Evolutionary conservation across 2,888 invertebrate species (phyloP).

Genomic region (Eristalinus sepulchralis): DNA sequence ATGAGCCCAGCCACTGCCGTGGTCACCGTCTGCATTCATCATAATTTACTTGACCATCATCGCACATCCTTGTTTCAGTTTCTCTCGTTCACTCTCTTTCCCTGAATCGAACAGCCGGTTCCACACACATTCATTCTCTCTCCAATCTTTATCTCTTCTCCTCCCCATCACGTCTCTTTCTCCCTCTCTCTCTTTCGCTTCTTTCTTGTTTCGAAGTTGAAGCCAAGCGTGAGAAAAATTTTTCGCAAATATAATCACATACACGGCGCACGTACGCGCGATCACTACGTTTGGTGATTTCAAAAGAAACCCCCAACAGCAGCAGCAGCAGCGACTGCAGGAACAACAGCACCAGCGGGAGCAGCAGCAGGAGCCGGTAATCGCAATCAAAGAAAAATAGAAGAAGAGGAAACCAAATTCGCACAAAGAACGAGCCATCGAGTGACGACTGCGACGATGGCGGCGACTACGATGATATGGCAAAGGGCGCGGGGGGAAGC

Average conservation of each 20-base stretch:
- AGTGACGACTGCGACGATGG: neutral
- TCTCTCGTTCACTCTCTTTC: slow-evolving; percentile 3
- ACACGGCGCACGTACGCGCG: slow-evolving; percentile 71
- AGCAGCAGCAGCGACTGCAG: slow-evolving; percentile 4
- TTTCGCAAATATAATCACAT: slow-evolving; percentile 71
- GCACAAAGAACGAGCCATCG: slow-evolving; percentile 35
- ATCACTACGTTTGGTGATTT: slow-evolving; percentile 69
- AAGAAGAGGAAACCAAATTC: slow-evolving; percentile 8
- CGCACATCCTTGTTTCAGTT: slow-evolving; percentile 30
- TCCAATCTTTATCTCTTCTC: neutral
- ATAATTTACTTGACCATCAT: slow-evolving; percentile 57
- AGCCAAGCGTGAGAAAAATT: slow-evolving; percentile 70
- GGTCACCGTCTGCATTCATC: slow-evolving; percentile 47
- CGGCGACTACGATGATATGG: neutral
- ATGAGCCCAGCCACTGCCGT: slow-evolving; percentile 34
- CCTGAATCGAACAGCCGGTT: slow-evolving; percentile 50
- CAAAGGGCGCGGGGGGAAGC: slow-evolving; percentile 32
- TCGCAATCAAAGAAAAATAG: slow-evolving; percentile 40
- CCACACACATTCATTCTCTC: neutral
- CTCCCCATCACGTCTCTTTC: neutral
- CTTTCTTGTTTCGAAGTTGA: slow-evolving; percentile 22
- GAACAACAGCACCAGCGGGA: neutral
- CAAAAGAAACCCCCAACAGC: slow-evolving; percentile 32
- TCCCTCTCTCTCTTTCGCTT: neutral
- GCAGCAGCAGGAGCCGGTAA: slow-evolving; percentile 19